phyloP scores from a whole-genome alignment of 2,797 vertebrate genomes.

The Botia almorhae region DNA sequence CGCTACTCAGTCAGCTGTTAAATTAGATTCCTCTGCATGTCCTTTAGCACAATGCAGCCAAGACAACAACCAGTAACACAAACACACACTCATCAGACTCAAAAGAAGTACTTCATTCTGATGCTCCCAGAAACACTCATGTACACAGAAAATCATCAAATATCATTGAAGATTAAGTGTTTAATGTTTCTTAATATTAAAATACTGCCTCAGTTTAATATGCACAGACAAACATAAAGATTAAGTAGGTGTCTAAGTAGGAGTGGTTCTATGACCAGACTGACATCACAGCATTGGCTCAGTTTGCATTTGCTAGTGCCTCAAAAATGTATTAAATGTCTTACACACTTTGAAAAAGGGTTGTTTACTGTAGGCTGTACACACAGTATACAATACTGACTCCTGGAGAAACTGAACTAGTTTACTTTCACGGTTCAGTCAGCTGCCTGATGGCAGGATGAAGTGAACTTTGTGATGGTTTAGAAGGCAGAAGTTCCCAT shows the following conservation, averaged over 20 bases:
- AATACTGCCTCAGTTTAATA: too few relatives aligned
- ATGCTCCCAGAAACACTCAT: background rate
- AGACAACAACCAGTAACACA: conserved; percentile 48
- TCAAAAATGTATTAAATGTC: background rate
- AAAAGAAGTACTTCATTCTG: background rate
- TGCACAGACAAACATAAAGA: too few relatives aligned
- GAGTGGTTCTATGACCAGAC: too few relatives aligned
- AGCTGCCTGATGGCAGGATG: conserved; percentile 15
- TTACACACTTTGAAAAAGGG: background rate
- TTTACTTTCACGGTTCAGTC: conserved; percentile 25
- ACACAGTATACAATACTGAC: background rate
- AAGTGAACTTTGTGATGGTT: conserved; percentile 20
- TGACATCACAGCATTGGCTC: too few relatives aligned
- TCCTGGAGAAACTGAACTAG: conserved; percentile 4
- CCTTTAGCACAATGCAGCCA: conserved; percentile 62
- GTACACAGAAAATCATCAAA: background rate
- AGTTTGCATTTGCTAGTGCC: background rate
- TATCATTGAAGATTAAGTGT: background rate
- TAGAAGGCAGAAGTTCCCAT: conserved; percentile 24
- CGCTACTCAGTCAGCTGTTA: conserved; percentile 78
- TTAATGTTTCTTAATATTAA: too few relatives aligned
- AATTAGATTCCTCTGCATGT: conserved; percentile 79
- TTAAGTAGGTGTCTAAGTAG: too few relatives aligned
- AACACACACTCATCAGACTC: conserved; percentile 27
- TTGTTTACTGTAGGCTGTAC: background rate